Evolutionary conservation across 2,797 vertebrate genomes (phyloP), one percentile per base, ranked within the genome.

Genomic region (Poecile montanus): DNA sequence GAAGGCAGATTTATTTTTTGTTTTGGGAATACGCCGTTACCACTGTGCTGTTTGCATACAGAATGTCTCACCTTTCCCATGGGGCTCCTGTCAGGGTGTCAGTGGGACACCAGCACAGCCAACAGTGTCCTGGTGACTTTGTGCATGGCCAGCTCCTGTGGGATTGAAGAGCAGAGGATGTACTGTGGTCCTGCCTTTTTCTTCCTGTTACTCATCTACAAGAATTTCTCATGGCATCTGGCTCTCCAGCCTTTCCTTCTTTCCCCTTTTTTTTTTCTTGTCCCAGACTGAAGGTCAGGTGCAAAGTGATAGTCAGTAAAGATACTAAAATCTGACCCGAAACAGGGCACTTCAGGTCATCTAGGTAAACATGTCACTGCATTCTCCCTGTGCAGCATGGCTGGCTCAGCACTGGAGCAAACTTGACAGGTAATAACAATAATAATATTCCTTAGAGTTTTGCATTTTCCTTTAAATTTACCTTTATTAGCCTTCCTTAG

Each of bases 31-130:
- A 47, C 3, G 5, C 56, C 40, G 10, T 81, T 42, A 7, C n/a
- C 30, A 0, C 4, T 62, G 48, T 58, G 20, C 81, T 66, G 2
- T 44, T 73, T 42, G 26, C 23, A 7, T 17, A 7, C 0, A 36
- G 88, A 73, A 20, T 16, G 10, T 25, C 50, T 61, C 40, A 9
- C 40, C 22, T 76, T 81, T 81, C 50, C 70, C 34, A 4, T 10
- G 14, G 47, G 27, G 63, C 32, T 82, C 26, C 45, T 42, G 13
- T 32, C 29, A 9, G 26, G 56, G 7, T 11, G 36, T 48, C 51
- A 29, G 6, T 1, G 1, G 12, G n/a, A 10, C 21, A 7, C 42
- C 34, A 42, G 85, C 63, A 8, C 9, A 19, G 48, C 40, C 30
- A 4, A 5, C 27, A 25, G 2, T 6, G 2, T 36, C 5, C 2